Base-by-base conservation (phyloP, 1,140 invertebrate species). In the Hyles euphorbiae region DNA sequence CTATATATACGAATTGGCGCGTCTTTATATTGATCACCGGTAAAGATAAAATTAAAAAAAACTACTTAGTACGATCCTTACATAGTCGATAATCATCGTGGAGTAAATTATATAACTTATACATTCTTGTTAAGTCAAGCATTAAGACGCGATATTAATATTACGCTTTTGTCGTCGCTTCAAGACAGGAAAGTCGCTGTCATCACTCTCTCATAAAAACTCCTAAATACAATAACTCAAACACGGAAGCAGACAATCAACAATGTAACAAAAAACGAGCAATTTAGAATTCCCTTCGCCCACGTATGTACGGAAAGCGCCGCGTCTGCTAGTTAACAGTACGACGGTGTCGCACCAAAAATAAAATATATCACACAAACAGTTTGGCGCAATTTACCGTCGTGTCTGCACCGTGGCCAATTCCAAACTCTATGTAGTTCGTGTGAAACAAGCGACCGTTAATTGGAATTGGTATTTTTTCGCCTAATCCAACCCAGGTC, bases 381-480 rank as follows among this genome's bases (percentile, higher is more conserved):
- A 65, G 62, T 75, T 72, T 49, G 63, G 46, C 68, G 72, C 77
- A 86, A 82, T 86, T 83, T 77, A 67, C 68, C 58, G 44, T 56
- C 78, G 65, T 81, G 78, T 83, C 73, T 22, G 76, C 58, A 43
- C 47, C 40, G 53, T 55, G 44, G 45, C 72, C 73, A 74, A 76
- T 82, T 81, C 70, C 66, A 56, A 59, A 57, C 63, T 60, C 65
- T 66, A 70, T 76, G 76, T 76, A 59, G 57, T 61, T 63, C 57
- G 51, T 47, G 52, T 49, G 60, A 63, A 68, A 82, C 80, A 86
- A 79, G 79, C 68, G 68, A 59, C 44, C 61, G 71, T 74, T 86
- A 86, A 86, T 86, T 86, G 81, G 78, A 86, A 83, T 76, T 67
- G 69, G 76, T 58, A 68, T 76, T 85, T 82, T 75, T 73, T 67